Conservation (phyloP, 1,140 invertebrate genomes). For the Megalonaias nervosa region DNA sequence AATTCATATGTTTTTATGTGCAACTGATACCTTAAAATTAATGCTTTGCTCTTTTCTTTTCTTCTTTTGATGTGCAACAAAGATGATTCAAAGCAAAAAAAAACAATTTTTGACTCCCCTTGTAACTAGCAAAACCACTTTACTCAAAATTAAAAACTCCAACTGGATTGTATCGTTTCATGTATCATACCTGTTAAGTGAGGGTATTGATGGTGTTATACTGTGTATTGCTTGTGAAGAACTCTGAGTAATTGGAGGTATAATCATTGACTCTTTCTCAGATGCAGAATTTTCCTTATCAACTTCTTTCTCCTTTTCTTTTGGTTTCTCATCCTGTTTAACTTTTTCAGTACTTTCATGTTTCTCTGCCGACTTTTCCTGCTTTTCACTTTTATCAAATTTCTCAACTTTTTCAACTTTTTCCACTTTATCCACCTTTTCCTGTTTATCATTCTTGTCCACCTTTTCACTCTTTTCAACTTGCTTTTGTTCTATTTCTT, state of each 20-base stretch:
- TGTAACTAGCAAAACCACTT: too few species aligned
- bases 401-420: constrained; percentile 34
- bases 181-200: constrained; percentile 46
- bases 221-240: constrained; percentile 38
- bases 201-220: constrained; percentile 44
- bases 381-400: constrained; percentile 34
- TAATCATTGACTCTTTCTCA: constrained; percentile 34
- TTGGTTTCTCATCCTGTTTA: constrained; percentile 36
- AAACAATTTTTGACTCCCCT: too few species aligned
- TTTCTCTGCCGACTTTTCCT: constrained; percentile 10
- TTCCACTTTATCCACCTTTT: constrained; percentile 38
- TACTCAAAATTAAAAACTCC: too few species aligned
- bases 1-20: too few species aligned
- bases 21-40: too few species aligned
- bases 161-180: neutral
- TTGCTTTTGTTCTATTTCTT: constrained; percentile 21
- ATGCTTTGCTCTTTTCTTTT: too few species aligned
- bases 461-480: neutral
- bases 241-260: constrained; percentile 57
- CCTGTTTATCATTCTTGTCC: constrained; percentile 28
- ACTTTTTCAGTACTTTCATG: constrained; percentile 25
- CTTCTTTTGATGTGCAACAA: too few species aligned
- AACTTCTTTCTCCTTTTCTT: constrained; percentile 30
- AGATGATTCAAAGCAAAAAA: too few species aligned
- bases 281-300: constrained; percentile 28